Conservation (phyloP, 2,797 vertebrate genomes). For the Spondyliosoma cantharus region DNA sequence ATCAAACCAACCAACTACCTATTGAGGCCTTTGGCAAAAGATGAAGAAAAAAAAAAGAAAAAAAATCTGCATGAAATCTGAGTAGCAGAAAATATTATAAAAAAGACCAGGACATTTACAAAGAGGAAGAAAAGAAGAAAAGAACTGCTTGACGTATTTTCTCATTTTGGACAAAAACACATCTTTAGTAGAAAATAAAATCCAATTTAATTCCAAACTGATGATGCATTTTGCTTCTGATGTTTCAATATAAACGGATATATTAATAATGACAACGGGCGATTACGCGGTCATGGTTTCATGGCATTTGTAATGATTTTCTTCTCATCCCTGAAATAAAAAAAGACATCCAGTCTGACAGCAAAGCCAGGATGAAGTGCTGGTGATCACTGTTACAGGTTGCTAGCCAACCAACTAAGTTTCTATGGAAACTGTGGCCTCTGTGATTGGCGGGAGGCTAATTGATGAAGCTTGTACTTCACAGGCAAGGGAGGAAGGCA, state of each 20-base stretch:
- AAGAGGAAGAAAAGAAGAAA: too few species aligned
- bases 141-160: neutral
- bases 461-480: slow-evolving; percentile 54
- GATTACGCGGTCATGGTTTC: neutral
- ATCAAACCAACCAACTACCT: neutral
- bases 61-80: neutral
- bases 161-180: neutral
- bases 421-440: slow-evolving; percentile 72
- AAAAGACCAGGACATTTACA: neutral
- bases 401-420: slow-evolving; percentile 67
- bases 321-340: slow-evolving; percentile 11
- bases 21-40: neutral
- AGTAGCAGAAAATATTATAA: neutral
- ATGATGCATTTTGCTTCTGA: neutral
- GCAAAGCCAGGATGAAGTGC: slow-evolving; percentile 44
- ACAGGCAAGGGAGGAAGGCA: slow-evolving; percentile 24
- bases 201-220: neutral
- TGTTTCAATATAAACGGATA: neutral
- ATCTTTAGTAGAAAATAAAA: neutral
- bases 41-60: neutral
- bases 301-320: slow-evolving; percentile 11
- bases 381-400: slow-evolving; percentile 42
- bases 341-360: slow-evolving; percentile 43
- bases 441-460: slow-evolving; percentile 50
- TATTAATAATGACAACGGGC: neutral